Percentiles rank a stretch among this genome's conserved stretches.
Conservation (phyloP, 1,140 invertebrate species). For the Drosophila tsacasi region DNA sequence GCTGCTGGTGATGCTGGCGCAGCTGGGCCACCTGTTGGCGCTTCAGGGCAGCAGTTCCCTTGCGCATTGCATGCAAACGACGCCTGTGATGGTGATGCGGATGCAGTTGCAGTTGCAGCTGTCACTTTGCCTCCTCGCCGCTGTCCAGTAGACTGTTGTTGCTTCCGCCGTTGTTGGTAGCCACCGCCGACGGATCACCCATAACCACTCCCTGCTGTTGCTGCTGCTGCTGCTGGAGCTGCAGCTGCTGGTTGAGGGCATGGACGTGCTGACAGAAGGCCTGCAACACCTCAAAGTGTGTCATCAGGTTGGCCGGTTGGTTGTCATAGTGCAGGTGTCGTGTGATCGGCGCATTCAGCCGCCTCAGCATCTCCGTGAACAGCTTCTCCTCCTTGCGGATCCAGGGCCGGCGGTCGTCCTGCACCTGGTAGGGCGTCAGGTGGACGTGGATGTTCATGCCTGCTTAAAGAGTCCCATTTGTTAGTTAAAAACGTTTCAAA, state of each 20-base stretch:
- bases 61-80: constrained; percentile 78
- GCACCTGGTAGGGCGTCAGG: constrained; percentile 94
- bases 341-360: constrained; percentile 88
- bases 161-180: constrained; percentile 48
- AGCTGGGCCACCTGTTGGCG: constrained; percentile 71
- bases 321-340: constrained; percentile 89
- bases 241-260: constrained; percentile 74
- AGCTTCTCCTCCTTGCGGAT: constrained; percentile 92
- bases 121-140: constrained; percentile 82
- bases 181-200: constrained; percentile 22
- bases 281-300: constrained; percentile 90
- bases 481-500: background rate
- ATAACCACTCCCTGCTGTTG: constrained; percentile 47
- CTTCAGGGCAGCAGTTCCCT: constrained; percentile 68
- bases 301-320: constrained; percentile 87
- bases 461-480: constrained; percentile 31
- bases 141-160: constrained; percentile 66
- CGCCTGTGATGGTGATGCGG: constrained; percentile 76
- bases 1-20: constrained; percentile 65
- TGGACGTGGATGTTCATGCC: constrained; percentile 90
- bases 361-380: constrained; percentile 89
- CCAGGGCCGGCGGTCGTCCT: constrained; percentile 91
- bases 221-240: constrained; percentile 56
- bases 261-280: constrained; percentile 86
- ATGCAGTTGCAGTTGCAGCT: constrained; percentile 80